Base-by-base conservation (phyloP, 2,797 vertebrate genomes). In the Gallinago solitaria region DNA sequence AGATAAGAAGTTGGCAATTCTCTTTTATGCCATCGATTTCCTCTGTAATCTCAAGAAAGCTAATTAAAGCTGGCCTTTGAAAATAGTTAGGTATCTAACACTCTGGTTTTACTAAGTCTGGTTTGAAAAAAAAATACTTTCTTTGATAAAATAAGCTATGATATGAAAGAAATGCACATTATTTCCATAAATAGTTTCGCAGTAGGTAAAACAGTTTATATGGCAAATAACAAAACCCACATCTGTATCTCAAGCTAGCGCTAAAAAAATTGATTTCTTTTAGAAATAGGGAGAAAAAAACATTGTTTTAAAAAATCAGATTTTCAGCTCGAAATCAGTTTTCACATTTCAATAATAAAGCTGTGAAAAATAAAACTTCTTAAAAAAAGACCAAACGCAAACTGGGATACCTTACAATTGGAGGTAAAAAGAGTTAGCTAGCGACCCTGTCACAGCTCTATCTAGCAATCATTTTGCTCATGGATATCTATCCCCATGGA, bases 1-100 rank as follows among this genome's bases (percentile, higher is more conserved):
- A 90, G 95, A 92, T 93, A 96, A 95, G 90, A 78, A 57, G 73
- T 73, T 90, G 63, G 78, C 74, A 89, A 77, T 92, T 91, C 87
- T 91, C 69, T 91, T 96, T 91, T 37, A 91, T 63, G 89, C 84
- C 65, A 73, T 2, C 88, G 61, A 86, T 83, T 91, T 81, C 6
- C 21, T 81, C 73, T 39, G 68, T 79, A 88, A 95, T 95, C 91
- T 95, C 76, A 47, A 61, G 82, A 53, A 76, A 67, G 65, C 37
- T 93, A 88, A 94, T 96, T 93, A 94, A 96, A 89, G 25, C 69
- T 75, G 75, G 91, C 25, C 79, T 65, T 81, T 88, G 82, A 94
- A 96, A 95, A 80, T 69, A 93, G 92, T 63, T 63, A 84, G 43
- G 70, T 76, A 75, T 65, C 81, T 71, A 80, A 68, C 77, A 67